Evolutionary conservation across 2,113 vertebrate species (phyloP).

Genomic region (Aleadryas rufinucha): DNA sequence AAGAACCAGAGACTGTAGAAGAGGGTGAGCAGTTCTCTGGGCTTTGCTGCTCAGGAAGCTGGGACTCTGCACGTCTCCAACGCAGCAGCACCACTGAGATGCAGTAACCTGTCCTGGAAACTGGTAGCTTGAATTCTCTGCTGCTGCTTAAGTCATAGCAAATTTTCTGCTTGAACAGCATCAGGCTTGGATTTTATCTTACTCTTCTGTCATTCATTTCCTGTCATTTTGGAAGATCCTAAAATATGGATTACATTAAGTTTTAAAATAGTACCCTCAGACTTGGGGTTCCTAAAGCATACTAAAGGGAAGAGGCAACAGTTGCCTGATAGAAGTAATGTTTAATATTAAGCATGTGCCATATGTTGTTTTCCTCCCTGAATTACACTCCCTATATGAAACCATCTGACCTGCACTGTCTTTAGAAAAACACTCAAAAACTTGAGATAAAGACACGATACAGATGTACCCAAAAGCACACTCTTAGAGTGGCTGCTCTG

Average conservation of each 20-base stretch:
- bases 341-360: background rate
- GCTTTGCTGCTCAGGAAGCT: background rate
- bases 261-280: background rate
- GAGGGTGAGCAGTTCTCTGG: background rate
- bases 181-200: background rate
- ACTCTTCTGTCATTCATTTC: background rate
- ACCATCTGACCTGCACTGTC: background rate
- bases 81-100: background rate
- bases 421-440: background rate
- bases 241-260: background rate
- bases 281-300: background rate
- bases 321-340: background rate
- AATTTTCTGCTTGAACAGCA: background rate
- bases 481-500: background rate
- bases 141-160: background rate
- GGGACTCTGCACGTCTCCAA: accelerated
- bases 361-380: background rate
- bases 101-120: background rate
- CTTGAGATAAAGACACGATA: background rate
- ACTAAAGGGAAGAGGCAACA: background rate
- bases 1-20: background rate
- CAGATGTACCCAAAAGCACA: background rate
- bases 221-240: background rate
- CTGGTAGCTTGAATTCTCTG: background rate
- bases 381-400: background rate